Conservation (phyloP, 2,113 vertebrate genomes). For the Mustela nigripes region DNA sequence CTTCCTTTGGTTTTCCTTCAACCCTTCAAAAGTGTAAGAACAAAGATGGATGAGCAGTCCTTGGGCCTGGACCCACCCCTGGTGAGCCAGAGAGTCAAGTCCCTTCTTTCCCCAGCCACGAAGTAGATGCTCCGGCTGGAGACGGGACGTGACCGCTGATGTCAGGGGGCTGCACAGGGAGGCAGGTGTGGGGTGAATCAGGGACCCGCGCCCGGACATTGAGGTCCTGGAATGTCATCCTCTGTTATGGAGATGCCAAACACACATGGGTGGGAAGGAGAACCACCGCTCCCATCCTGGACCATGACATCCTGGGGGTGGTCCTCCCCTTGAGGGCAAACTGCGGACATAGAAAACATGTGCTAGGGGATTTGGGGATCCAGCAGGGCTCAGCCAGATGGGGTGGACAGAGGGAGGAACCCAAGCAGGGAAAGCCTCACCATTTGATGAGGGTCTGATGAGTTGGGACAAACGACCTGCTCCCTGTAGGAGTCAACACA, state of each 20-base stretch:
- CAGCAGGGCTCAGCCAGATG: neutral
- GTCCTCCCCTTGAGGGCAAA: neutral
- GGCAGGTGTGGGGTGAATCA: neutral
- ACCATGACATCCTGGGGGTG: neutral
- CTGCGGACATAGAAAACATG: neutral
- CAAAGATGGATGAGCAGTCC: neutral
- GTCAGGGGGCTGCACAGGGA: neutral
- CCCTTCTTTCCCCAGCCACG: neutral
- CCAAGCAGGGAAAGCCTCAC: neutral
- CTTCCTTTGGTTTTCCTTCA: neutral
- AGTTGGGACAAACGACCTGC: neutral
- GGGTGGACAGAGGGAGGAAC: no score
- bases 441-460: neutral
- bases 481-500: neutral
- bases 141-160: neutral
- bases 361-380: neutral
- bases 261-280: neutral
- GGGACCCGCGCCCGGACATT: accelerated
- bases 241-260: accelerated
- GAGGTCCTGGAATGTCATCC: no score
- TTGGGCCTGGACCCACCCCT: neutral
- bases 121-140: neutral
- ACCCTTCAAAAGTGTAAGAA: neutral
- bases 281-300: neutral
- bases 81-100: neutral